These are phyloP conservation scores for Dromaius novaehollandiae DNA, from an alignment of 2,113 vertebrate genomes.

Conservation along the genomic window DNA sequence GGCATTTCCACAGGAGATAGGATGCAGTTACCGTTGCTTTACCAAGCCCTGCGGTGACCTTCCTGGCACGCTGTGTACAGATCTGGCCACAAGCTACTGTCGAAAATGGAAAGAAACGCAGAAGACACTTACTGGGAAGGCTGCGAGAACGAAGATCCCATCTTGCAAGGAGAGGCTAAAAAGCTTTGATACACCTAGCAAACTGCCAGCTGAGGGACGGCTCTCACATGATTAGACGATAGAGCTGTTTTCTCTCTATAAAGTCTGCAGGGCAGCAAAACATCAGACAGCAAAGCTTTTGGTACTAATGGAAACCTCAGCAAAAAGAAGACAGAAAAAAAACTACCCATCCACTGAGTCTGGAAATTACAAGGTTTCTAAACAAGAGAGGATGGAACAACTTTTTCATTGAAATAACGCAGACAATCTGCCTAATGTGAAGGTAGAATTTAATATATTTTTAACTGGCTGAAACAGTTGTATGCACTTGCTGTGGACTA, in stretches of 20 bases:
- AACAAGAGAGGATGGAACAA: background rate
- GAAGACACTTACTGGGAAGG: background rate
- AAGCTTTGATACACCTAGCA: background rate
- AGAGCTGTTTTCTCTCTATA: background rate
- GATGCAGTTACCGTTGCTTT: background rate
- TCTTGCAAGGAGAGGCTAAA: conserved; percentile 12
- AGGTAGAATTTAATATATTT: conserved; percentile 7
- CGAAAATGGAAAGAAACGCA: background rate
- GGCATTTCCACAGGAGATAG: background rate
- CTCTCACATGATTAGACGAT: conserved; percentile 3
- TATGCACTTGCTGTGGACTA: background rate
- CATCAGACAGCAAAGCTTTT: conserved; percentile 28
- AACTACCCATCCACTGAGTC: background rate
- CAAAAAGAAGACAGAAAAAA: background rate
- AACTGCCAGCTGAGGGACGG: background rate
- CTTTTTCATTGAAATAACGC: background rate
- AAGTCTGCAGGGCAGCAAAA: conserved; percentile 26
- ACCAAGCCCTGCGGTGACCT: background rate
- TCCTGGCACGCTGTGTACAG: background rate
- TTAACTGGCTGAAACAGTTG: background rate
- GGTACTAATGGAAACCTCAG: conserved; percentile 44
- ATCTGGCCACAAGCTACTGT: background rate
- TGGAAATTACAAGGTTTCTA: background rate
- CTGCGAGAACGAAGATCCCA: background rate
- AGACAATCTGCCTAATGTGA: background rate